Conservation (phyloP, 2,113 vertebrate genomes). For the Ammospiza nelsoni region DNA sequence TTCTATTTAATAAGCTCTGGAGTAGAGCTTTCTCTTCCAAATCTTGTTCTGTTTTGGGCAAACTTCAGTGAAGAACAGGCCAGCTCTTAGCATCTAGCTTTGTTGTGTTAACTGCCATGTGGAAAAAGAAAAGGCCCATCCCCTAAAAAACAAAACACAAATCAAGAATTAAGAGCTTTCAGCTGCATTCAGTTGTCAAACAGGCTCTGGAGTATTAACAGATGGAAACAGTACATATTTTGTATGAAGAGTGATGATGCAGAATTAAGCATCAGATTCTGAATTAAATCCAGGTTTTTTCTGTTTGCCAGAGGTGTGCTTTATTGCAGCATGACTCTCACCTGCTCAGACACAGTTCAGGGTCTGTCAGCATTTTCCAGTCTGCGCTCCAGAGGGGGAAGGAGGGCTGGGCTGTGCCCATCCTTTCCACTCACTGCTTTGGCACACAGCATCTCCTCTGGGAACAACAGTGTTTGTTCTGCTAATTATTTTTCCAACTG, state of each 20-base stretch:
- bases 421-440: background rate
- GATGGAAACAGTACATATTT: conserved; percentile 1
- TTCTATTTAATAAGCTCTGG: background rate
- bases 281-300: background rate
- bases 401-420: background rate
- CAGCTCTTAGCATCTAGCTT: background rate
- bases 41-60: background rate
- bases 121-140: background rate
- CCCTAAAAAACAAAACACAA: background rate
- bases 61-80: background rate
- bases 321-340: background rate
- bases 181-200: conserved; percentile 57
- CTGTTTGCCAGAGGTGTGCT: background rate
- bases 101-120: background rate
- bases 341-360: background rate
- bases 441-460: background rate
- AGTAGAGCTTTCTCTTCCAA: background rate
- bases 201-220: conserved; percentile 40
- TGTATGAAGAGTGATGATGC: background rate
- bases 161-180: conserved; percentile 48
- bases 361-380: background rate
- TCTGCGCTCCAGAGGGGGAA: background rate
- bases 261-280: background rate
- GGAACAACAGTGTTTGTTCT: background rate
- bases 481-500: background rate